Base-by-base conservation (phyloP, 92 coral and sea anemone species). In the Diadumene lineata region DNA sequence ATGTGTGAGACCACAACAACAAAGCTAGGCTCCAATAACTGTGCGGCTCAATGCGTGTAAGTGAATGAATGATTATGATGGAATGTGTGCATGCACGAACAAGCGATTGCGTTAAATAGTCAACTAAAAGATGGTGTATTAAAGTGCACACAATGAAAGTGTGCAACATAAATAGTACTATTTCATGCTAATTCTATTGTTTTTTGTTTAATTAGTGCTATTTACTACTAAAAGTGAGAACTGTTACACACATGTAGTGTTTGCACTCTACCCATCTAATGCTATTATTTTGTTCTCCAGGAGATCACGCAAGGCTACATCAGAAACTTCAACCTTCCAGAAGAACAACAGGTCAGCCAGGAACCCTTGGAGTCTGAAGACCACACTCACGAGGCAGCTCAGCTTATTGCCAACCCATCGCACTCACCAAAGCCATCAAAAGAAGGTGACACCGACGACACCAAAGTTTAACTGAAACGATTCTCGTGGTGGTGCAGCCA, bases 341-440 rank as follows among this genome's bases (percentile, higher is more conserved):
- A 53, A 3, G 77, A 72, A 25, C 56, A 31, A 11, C 50, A 32
- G 16, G 66, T 61, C 22, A 55, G 64, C 34, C 57, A 22, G 15
- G 77, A 72, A 27, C 32, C 77, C 11, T 72, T 72, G 67, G 77
- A 72, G 55, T 72, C 77, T 32, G 66, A 56, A 56, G 77, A 72
- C 56, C 77, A 72, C 18, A 61, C 66, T 21, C 33, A 32, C 16
- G 77, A 72, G 34, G 77, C 66, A 1, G 4, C 77, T 7, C 62
- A 72, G n/a, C 43, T 72, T 31, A 72, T 72, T 28, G 50, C 77
- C 50, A 72, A 72, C 43, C 77, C 77, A 3, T 43, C 77, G 27
- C 77, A 72, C 46, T 17, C 66, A 18, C 22, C 77, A 0, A 7
- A 72, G 31, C 43, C 56, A 33, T 30, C 22, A n/a, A 18, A 26